Evolutionary conservation across 2,113 vertebrate species (phyloP), one percentile per base, ranked within the genome.

Genomic region (Mixornis gularis): DNA sequence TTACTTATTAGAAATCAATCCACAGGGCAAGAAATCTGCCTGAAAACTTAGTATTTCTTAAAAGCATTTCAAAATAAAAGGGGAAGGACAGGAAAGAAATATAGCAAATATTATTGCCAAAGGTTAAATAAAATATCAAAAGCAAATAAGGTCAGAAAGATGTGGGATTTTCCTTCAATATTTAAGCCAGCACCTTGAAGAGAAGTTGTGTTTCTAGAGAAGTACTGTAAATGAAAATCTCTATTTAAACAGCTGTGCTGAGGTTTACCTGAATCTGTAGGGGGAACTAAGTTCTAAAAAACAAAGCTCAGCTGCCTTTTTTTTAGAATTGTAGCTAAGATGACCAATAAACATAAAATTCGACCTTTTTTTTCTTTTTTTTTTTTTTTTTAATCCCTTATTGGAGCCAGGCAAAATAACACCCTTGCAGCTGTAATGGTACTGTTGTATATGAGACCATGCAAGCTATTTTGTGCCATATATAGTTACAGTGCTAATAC

Each of bases 21-120:
- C 20, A 2, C 0, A 1, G 13, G 4, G 41, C 29, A 84, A 36
- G 29, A 95, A 88, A 74, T 60, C 10, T 52, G 15, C 36, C 79
- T 90, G 56, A 86, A 86, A 78, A 60, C 16, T 38, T 48, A 51
- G 22, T 51, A 48, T 72, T 81, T 78, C 85, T 87, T 80, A 49
- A 38, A 79, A 77, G 1, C 7, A 6, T 49, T 55, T 78, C 13
- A 79, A 90, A 85, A 79, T 68, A 63, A 80, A 79, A 93, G 36
- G 16, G 53, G 21, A 32, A 87, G 4, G 13, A 72, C 21, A 68
- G 21, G 22, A 77, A 92, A 90, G 22, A 77, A 80, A 77, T 15
- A 24, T 1, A 73, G 12, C 25, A 38, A 79, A 72, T 63, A 60
- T 52, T 77, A 71, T 60, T 44, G 7, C 19, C 58, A 83, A 88